A percentile compares a stretch with the other conserved stretches of the same genome.
phyloP scores from a whole-genome alignment of 2,113 vertebrate species.

The Ceratotherium simum region DNA sequence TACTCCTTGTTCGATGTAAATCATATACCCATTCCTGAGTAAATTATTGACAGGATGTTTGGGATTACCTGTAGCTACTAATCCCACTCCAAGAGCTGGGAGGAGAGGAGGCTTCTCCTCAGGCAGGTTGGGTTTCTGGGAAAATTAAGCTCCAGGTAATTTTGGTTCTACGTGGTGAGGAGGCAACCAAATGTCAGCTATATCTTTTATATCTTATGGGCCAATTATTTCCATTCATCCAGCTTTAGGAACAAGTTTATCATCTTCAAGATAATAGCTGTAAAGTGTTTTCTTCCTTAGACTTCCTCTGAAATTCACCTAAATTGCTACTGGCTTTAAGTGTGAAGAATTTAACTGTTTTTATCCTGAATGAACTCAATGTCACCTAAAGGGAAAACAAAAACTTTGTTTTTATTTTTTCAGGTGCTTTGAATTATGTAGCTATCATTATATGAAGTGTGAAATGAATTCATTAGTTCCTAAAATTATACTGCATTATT shows the following conservation, averaged over 20 bases:
- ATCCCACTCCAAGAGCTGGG: background rate
- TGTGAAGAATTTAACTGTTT: background rate
- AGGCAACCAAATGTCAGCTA: background rate
- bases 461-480: constrained; percentile 4
- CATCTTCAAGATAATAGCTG: background rate
- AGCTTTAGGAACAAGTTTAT: background rate
- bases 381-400: background rate
- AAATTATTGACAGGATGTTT: background rate
- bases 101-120: background rate
- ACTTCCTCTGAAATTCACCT: background rate
- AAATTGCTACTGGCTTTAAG: background rate
- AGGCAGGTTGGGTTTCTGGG: background rate
- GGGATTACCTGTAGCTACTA: background rate
- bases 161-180: background rate
- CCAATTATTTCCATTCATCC: background rate
- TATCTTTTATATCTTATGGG: background rate
- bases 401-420: constrained; percentile 7
- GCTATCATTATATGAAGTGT: background rate
- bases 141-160: background rate
- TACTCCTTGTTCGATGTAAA: background rate
- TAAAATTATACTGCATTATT: constrained; percentile 5
- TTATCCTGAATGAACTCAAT: background rate
- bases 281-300: background rate
- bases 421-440: background rate
- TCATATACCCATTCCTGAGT: background rate